phyloP scores from a whole-genome alignment of 1,140 invertebrate genomes.

The Anastrepha obliqua region DNA sequence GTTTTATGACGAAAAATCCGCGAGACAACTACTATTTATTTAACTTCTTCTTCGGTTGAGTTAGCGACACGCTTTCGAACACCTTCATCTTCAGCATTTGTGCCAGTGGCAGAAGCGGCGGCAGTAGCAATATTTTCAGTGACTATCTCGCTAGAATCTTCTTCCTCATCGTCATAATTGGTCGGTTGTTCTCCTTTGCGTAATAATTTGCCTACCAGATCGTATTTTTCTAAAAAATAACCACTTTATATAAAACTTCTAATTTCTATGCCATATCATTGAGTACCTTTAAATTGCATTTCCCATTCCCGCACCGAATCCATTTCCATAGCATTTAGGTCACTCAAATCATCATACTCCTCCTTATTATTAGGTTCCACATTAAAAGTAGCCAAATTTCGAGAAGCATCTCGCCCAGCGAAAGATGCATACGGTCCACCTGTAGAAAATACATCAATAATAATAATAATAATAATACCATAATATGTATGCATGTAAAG shows the following conservation, averaged over 20 bases:
- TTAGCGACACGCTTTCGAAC: slow-evolving; percentile 54
- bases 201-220: slow-evolving; percentile 91
- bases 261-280: neutral
- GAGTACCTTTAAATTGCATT: slow-evolving; percentile 93
- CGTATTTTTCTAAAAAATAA: slow-evolving; percentile 90
- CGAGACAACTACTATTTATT: slow-evolving; percentile 53
- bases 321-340: slow-evolving; percentile 91
- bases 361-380: slow-evolving; percentile 87
- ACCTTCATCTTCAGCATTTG: slow-evolving; percentile 22
- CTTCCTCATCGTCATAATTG: slow-evolving; percentile 95
- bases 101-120: neutral
- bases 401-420: slow-evolving; percentile 95
- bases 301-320: slow-evolving; percentile 96
- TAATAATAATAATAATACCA: neutral
- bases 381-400: slow-evolving; percentile 94
- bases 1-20: neutral
- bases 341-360: slow-evolving; percentile 96
- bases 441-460: slow-evolving; percentile 71
- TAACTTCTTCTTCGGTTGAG: slow-evolving; percentile 53
- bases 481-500: neutral
- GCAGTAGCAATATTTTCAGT: slow-evolving; percentile 73
- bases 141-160: slow-evolving; percentile 76
- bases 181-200: slow-evolving; percentile 93
- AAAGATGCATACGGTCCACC: slow-evolving; percentile 95
- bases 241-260: neutral